Evolutionary conservation across 2,888 invertebrate genomes (phyloP).

Genomic region (Stratiomys singularior): DNA sequence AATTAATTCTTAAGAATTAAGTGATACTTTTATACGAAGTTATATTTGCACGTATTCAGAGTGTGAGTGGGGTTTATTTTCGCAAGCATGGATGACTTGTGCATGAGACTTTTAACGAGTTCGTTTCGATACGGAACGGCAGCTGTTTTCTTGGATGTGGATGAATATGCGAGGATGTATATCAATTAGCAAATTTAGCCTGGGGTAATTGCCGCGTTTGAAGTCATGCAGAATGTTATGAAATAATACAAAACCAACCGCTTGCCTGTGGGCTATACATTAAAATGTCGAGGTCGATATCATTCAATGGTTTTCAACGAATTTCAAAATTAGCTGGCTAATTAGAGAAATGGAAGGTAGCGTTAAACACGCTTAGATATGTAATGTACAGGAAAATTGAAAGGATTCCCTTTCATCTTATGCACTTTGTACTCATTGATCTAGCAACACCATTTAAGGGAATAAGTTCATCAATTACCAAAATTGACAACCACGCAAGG

Average conservation of each 20-base stretch:
- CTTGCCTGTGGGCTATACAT: neutral
- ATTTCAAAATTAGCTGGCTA: too few species aligned
- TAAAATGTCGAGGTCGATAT: neutral
- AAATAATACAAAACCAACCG: neutral
- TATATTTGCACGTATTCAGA: neutral
- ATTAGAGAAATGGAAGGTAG: too few species aligned
- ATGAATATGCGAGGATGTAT: neutral
- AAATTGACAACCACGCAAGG: too few species aligned
- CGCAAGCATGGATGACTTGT: neutral
- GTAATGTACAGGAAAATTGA: too few species aligned
- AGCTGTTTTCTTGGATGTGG: too few species aligned
- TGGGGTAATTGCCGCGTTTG: neutral
- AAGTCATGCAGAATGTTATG: neutral
- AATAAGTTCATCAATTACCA: too few species aligned
- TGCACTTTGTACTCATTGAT: too few species aligned
- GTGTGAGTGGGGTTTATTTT: neutral
- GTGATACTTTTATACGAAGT: slow-evolving; percentile 10
- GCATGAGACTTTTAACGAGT: neutral
- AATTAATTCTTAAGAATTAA: slow-evolving; percentile 42
- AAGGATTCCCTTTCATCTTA: too few species aligned
- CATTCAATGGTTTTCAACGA: too few species aligned
- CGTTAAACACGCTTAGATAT: too few species aligned
- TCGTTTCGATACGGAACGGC: neutral
- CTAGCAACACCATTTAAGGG: too few species aligned
- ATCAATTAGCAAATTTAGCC: slow-evolving; percentile 1